Base-by-base conservation (phyloP, 2,888 invertebrate genomes). In the Asteroscopus sphinx region DNA sequence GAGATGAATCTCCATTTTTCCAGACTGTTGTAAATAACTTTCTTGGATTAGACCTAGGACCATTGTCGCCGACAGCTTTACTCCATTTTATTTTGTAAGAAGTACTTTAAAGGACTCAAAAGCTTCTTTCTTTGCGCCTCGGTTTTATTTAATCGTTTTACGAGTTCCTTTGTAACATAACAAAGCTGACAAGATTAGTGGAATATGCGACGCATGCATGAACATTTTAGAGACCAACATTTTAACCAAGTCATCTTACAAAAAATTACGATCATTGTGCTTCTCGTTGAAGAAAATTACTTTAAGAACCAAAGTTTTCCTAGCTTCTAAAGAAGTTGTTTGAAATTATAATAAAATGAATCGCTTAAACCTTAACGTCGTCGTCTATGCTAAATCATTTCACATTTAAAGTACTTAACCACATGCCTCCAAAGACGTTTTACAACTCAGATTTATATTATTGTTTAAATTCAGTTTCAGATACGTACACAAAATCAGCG, bases 1-100 rank as follows among this genome's bases (percentile, higher is more conserved):
- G 46, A 65, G n/a, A n/a, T n/a, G n/a, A 44, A 64, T 61, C 51
- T 63, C 48, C 44, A 57, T 55, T 44, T 30, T 16, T 57, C n/a
- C 13, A 40, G 35, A 7, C 54, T 58, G 35, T 58, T 46, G 30
- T 51, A 51, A 42, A 40, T 17, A 35, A 41, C 41, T 58, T 39
- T 35, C 28, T 47, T 12, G 39, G 28, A 57, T 48, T 57, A 53
- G 13, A 6, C 25, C 11, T 13, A 35, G 3, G 11, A 45, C 33
- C 32, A 52, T 40, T 54, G 44, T 52, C 41, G 11, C 32, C 9
- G 12, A 13, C 51, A 15, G 28, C 25, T 41, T 61, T 9, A 32
- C 35, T 15, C 42, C 13, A 49, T 41, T 30, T 55, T 61, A 40
- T 46, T 21, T 16, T 12, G 17, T 4, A 28, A 46, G 39, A 47